Base-by-base conservation (phyloP, 1,140 invertebrate species). In the Anoplophora glabripennis region DNA sequence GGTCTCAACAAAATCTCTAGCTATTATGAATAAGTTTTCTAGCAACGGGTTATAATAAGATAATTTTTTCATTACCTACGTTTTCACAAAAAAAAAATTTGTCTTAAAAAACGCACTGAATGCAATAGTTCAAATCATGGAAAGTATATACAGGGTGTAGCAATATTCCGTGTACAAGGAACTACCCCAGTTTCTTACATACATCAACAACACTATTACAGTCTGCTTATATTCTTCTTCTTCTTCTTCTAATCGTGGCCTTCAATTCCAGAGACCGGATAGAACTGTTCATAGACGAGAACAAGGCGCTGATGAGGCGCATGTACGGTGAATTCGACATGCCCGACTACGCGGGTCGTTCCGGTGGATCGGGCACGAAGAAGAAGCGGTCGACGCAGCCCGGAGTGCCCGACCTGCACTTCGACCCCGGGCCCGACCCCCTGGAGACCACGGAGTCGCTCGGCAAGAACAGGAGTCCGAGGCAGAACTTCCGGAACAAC, bases 251-350 rank as follows among this genome's bases (percentile, higher is more conserved):
- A 28, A 28, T 28, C 2, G 2, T 51, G 54, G 28, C 46, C 42
- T 56, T 55, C 84, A 40, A 48, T 86, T 85, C 38, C 79, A 95
- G 92, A 75, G 89, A 93, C 41, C 84, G 88, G 67, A 95, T 95
- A 74, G 91, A 94, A 71, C 80, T 82, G 59, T 95, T 94, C 75
- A 95, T 95, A 69, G 92, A 95, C 67, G 92, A 95, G 69, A 95
- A 95, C 75, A 94, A 94, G 77, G 92, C 93, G 8, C 70, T 95
- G 61, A 94, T 94, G 83, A 89, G 90, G 69, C 79, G 93, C 53
- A 95, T 95, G 93, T 94, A 94, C 65, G 92, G 92, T 3, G 89
- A 92, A 60, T 93, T 94, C 68, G 83, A 85, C 62, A 84, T 85
- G 78, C 80, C 80, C 51, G 80, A 81, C 38, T 75, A 79, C 10